Evolutionary conservation across 2,113 vertebrate genomes (phyloP).

Genomic region (Tinamus guttatus): DNA sequence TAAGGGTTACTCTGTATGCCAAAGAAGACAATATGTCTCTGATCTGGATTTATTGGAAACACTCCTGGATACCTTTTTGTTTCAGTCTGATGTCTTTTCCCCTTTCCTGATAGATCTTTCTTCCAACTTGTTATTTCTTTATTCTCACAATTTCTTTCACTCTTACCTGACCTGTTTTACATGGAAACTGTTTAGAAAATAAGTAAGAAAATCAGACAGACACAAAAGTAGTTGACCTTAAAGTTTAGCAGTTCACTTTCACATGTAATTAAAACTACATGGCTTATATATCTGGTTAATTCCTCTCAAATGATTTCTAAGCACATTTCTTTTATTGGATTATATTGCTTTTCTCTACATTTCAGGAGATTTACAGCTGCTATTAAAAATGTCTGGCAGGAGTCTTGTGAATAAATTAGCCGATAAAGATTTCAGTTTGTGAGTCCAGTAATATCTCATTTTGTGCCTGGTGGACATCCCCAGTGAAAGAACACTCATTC

Average conservation of each 20-base stretch:
- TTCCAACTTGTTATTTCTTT: neutral
- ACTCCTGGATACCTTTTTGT: neutral
- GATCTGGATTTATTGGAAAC: neutral
- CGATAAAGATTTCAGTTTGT: neutral
- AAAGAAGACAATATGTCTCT: neutral
- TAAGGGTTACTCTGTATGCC: neutral
- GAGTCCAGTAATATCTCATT: neutral
- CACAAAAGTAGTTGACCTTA: neutral
- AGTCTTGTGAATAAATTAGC: neutral
- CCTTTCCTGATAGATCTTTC: neutral
- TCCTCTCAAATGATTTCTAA: neutral
- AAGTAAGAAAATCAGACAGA: neutral
- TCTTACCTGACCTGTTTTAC: neutral
- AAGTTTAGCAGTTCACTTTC: neutral
- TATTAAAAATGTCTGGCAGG: slow-evolving; percentile 9
- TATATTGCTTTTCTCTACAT: slow-evolving; percentile 9
- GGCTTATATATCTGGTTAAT: neutral
- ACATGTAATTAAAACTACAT: neutral
- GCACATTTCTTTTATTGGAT: neutral
- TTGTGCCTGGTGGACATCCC: neutral
- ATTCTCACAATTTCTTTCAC: neutral
- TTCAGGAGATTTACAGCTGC: slow-evolving; percentile 1
- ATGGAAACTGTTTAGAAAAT: neutral
- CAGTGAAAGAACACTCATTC: neutral
- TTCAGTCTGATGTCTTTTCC: neutral